Evolutionary conservation across 2,888 invertebrate genomes (phyloP).

Genomic region (Miltochrista miniata): DNA sequence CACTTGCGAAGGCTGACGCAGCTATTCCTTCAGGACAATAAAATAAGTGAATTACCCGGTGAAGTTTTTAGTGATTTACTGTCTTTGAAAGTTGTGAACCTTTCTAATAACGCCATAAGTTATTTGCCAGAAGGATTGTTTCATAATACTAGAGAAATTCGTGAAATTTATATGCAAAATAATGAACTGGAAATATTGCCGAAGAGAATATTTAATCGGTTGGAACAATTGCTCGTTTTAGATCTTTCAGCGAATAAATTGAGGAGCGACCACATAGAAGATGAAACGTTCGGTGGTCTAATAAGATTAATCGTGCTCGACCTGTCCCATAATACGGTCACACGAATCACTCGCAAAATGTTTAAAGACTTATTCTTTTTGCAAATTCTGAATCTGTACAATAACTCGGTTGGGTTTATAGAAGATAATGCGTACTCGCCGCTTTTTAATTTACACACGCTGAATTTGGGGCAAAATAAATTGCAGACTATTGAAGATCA

Average conservation of each 20-base stretch:
- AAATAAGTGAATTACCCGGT: constrained; percentile 89
- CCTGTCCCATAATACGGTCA: constrained; percentile 92
- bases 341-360: constrained; percentile 90
- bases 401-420: constrained; percentile 92
- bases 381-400: constrained; percentile 92
- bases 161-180: constrained; percentile 93
- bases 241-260: constrained; percentile 94
- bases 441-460: constrained; percentile 93
- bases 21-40: constrained; percentile 92
- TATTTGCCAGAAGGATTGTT: constrained; percentile 92
- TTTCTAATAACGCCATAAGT: constrained; percentile 93
- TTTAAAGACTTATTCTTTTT: constrained; percentile 95
- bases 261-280: constrained; percentile 93
- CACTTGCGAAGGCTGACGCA: constrained; percentile 91
- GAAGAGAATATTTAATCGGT: constrained; percentile 91
- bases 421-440: constrained; percentile 94
- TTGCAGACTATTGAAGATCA: constrained; percentile 90
- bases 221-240: constrained; percentile 93
- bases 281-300: constrained; percentile 93
- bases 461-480: constrained; percentile 94
- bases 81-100: constrained; percentile 91
- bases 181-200: constrained; percentile 93
- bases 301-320: constrained; percentile 94
- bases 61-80: constrained; percentile 91
- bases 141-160: constrained; percentile 90